Base-by-base conservation (phyloP, 2,797 vertebrate species). In the Carapus acus region DNA sequence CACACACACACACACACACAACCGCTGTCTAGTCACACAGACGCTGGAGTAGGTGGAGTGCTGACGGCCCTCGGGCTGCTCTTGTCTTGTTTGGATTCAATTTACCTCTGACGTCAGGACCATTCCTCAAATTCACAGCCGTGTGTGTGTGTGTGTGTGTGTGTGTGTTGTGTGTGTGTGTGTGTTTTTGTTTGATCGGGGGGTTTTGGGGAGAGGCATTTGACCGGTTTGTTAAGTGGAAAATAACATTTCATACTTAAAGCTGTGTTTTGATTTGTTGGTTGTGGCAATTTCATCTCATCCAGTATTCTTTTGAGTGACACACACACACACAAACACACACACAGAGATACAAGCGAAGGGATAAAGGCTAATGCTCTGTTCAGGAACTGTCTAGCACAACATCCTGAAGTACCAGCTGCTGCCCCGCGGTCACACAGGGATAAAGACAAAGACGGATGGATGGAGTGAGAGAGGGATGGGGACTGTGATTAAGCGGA, bases 381-480 rank as follows among this genome's bases (percentile, higher is more conserved):
- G 50, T 74, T 57, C 74, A 81, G 79, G 84, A 86, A 71, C 49
- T 67, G 75, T 80, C 83, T 85, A 70, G 65, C 19, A 39, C 45
- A 53, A 58, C 64, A 80, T 86, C 83, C 83, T 81, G 81, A 55
- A 37, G 23, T 21, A 47, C 53, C 81, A 83, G 80, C 81, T 83
- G 84, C 62, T 79, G 69, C 77, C 77, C 59, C 69, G 18, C n/a
- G 65, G 77, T 36, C 69, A 69, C 2, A 54, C 68, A 48, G 51
- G 45, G 43, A 60, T 2, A 55, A 17, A 19, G 24, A 8, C 7
- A 54, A 13, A 19, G 18, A 48, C 2, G 41, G n/a, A 51, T 4
- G 53, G 4, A 21, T 2, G 36, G 19, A 40, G 17, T 43, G 9
- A 39, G 14, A 47, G 8, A 33, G 12, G 8, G 31, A 33, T 29